Conservation (phyloP, 1,140 invertebrate genomes). For the Aphelinus certus region DNA sequence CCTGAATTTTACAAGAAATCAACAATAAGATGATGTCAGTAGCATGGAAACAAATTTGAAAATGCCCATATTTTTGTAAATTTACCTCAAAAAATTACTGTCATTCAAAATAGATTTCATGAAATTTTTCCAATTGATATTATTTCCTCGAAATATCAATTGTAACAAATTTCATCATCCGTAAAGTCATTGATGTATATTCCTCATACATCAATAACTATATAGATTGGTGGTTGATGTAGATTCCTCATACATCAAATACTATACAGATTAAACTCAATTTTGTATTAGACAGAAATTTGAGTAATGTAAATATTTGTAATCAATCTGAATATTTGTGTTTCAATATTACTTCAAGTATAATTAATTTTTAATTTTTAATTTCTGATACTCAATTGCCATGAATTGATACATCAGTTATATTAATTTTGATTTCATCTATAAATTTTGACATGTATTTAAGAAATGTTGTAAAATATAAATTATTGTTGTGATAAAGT, state of each 20-base stretch:
- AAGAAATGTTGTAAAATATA: slow-evolving; percentile 13
- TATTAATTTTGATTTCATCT: not conserved
- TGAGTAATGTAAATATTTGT: too few relatives aligned
- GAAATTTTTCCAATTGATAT: too few relatives aligned
- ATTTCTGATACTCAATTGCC: too few relatives aligned
- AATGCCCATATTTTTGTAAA: slow-evolving; percentile 26
- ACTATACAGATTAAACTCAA: not conserved
- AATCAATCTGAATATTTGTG: too few relatives aligned
- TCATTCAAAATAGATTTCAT: too few relatives aligned
- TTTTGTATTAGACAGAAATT: too few relatives aligned
- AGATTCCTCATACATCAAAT: slow-evolving; percentile 2
- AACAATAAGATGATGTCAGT: slow-evolving; percentile 77
- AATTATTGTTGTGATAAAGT: slow-evolving; percentile 22
- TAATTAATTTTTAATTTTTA: too few relatives aligned
- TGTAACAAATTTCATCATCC: too few relatives aligned
- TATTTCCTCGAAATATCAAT: too few relatives aligned
- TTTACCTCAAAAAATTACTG: not conserved
- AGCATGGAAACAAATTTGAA: slow-evolving; percentile 72
- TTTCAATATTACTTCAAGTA: too few relatives aligned
- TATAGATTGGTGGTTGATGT: slow-evolving; percentile 8
- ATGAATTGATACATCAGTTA: too few relatives aligned
- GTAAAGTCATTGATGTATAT: slow-evolving; percentile 1
- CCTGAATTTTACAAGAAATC: slow-evolving; percentile 76
- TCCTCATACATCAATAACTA: not conserved
- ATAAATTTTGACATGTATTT: slow-evolving; percentile 20